Conservation (phyloP, 2,797 vertebrate species). For the Spondyliosoma cantharus region DNA sequence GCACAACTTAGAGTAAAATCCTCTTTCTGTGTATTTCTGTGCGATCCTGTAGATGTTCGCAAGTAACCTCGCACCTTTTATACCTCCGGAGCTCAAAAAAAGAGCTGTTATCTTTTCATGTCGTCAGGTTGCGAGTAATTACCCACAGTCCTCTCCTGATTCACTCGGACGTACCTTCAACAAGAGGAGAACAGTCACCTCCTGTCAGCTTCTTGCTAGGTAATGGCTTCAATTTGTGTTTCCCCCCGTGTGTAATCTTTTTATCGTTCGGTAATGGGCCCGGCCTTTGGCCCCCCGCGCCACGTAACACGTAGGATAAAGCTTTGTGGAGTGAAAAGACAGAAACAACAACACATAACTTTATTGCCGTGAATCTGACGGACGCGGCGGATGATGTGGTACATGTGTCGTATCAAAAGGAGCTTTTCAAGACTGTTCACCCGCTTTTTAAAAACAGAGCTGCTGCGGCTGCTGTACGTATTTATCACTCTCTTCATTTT, state of each 20-base stretch:
- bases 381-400: neutral
- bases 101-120: constrained; percentile 1
- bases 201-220: constrained; percentile 5
- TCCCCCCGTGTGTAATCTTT: constrained; percentile 20
- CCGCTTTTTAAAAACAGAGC: neutral
- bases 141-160: constrained; percentile 8
- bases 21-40: neutral
- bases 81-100: constrained; percentile 9
- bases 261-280: constrained; percentile 41
- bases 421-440: neutral
- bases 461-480: neutral
- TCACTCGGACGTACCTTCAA: constrained; percentile 8
- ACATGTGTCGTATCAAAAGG: neutral
- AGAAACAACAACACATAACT: neutral
- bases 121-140: constrained; percentile 23
- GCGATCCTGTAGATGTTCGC: constrained; percentile 11
- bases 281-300: constrained; percentile 4
- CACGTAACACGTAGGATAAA: neutral
- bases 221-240: constrained; percentile 46
- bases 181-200: constrained; percentile 29
- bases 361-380: neutral
- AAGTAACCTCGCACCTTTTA: constrained; percentile 13
- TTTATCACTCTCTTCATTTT: constrained; percentile 1
- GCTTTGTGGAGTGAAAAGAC: constrained; percentile 24
- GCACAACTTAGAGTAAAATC: neutral